These are phyloP conservation scores for Guaruba guarouba DNA, from an alignment of 2,113 vertebrate genomes.

Conservation along the genomic window DNA sequence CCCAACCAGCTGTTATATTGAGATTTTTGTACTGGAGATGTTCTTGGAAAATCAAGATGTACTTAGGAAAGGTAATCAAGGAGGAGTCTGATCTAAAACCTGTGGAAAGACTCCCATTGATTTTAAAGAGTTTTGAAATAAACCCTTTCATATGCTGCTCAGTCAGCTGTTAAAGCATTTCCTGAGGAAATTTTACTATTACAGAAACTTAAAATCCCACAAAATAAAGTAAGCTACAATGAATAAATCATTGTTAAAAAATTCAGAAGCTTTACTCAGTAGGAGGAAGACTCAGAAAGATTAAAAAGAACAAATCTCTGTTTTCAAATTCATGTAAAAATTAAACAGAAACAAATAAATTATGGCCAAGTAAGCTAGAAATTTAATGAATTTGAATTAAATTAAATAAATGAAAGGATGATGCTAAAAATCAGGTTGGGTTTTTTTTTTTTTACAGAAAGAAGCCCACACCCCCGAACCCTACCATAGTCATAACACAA, in stretches of 20 bases:
- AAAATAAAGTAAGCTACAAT: background rate
- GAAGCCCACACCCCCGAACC: background rate
- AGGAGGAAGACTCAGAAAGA: background rate
- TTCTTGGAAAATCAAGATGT: background rate
- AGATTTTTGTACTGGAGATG: background rate
- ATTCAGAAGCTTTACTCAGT: background rate
- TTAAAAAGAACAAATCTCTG: background rate
- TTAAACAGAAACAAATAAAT: background rate
- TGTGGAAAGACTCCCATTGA: background rate
- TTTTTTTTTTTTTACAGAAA: background rate
- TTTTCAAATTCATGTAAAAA: background rate
- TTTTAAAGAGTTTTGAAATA: background rate
- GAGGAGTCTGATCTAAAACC: background rate
- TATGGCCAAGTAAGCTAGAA: background rate
- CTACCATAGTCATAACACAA: background rate
- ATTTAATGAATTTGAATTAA: background rate
- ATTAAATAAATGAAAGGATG: background rate
- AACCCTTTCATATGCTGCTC: background rate
- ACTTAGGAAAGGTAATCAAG: background rate
- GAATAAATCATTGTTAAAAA: background rate
- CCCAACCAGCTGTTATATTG: background rate
- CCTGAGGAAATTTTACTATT: background rate
- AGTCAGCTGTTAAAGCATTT: background rate
- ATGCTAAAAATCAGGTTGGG: background rate
- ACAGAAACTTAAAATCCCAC: background rate